Evolutionary conservation across 2,113 vertebrate species (phyloP), one percentile per base, ranked within the genome.

Genomic region (Ochotona curzoniae): DNA sequence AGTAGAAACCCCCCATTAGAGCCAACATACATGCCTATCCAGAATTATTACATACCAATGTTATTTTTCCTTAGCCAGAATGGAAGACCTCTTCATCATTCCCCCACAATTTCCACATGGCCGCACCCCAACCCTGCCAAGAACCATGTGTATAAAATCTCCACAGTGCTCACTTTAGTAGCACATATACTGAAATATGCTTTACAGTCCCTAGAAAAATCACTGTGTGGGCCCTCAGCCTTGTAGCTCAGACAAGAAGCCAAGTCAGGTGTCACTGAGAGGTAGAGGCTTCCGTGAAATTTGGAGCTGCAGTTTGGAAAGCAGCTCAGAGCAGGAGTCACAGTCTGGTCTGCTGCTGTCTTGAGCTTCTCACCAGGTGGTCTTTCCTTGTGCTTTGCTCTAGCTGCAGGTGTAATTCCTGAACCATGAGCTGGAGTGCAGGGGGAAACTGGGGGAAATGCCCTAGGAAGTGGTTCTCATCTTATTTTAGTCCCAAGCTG

Each of bases 131-230:
- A 44, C 38, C 35, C 47, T 63, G 75, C 21, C 74, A 73, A 95
- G 69, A 44, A 14, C 26, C 21, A 83, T 76, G 35, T 88, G 79
- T 92, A 85, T 78, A 87, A 90, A 93, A 80, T 75, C 61, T 25
- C 38, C 38, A 44, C 38, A 44, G 38, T 44, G 38, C 6, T 44
- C 38, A 44, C 38, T 44, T 44, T 44, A 44, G 38, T 6, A 44
- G 38, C 38, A 44, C 38, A 44, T 44, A 44, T 44, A 44, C 38
- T 44, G 6, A 44, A 44, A 44, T 44, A 44, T 44, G 82, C 44
- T 63, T 90, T 79, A 57, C 73, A 54, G 26, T 81, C 69, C 64
- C 54, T 87, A 76, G 91, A 60, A 87, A 92, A 93, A 89, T 10
- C 49, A 83, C 66, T 47, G 10, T 81, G 18, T 15, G 20, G 64